Evolutionary conservation across 2,797 vertebrate species (phyloP), one percentile per base, ranked within the genome.

Genomic region (Chloroceryle inda): DNA sequence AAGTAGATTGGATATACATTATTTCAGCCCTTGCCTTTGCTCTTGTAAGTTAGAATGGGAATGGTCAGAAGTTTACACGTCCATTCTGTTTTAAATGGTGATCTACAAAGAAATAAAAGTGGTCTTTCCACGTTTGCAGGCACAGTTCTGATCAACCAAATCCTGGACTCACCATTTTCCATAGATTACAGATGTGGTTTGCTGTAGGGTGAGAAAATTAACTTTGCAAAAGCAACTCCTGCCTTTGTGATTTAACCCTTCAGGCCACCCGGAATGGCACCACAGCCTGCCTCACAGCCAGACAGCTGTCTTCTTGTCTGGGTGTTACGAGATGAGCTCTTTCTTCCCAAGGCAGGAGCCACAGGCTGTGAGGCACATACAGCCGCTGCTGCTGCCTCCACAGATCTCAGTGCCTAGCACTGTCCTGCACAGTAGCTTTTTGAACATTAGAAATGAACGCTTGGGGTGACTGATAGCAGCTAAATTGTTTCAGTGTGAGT

Each of bases 161-260:
- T 35, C 38, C 42, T 2, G 10, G 19, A 29, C 16, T 40, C 22
- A 2, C 24, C 11, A 11, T 19, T 80, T 59, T 56, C 44, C 19
- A 3, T 0, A 10, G 35, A 13, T 18, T 78, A 17, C 0, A 2
- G 14, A 9, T 11, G 13, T 0, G 2, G 11, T 16, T 29, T 44
- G 7, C 16, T 6, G 45, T 12, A 26, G 17, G 5, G 9, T 17
- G 17, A 67, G 45, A 85, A 89, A 49, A 84, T 8, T 1, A 61
- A 44, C 12, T 23, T 37, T 27, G 63, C 9, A 15, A 22, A 22
- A 63, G 42, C 29, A 58, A 4, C 29, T 78, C 50, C 49, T 16
- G 71, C 69, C 42, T 31, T 24, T 3, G 8, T 2, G 33, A 45
- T 12, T 1, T 31, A 29, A 38, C 27, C 31, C 31, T 0, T 11